Evolutionary conservation across 2,113 vertebrate genomes (phyloP).

Genomic region (Canis aureus): DNA sequence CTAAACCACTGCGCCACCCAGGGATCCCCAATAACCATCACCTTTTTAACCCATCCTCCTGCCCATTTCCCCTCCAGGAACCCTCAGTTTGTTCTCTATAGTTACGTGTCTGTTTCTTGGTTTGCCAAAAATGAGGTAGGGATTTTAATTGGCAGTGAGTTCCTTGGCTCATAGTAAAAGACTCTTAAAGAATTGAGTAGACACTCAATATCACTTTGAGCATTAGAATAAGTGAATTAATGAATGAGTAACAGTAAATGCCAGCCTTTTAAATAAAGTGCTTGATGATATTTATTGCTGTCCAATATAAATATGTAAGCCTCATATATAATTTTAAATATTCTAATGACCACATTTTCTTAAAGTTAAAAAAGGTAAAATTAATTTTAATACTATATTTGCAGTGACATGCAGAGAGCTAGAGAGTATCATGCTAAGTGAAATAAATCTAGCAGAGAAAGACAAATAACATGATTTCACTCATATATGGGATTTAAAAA

Average conservation of each 20-base stretch:
- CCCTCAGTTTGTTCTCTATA: background rate
- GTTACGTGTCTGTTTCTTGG: background rate
- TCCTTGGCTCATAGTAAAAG: background rate
- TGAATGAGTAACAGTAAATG: background rate
- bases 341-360: background rate
- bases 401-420: background rate
- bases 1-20: too few species aligned
- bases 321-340: background rate
- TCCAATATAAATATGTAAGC: background rate
- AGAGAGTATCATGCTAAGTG: background rate
- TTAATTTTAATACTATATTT: constrained; percentile 9
- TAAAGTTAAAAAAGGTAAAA: background rate
- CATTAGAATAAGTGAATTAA: background rate
- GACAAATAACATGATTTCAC: background rate
- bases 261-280: background rate
- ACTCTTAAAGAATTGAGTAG: background rate
- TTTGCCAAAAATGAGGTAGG: background rate
- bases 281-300: background rate
- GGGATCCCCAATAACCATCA: background rate
- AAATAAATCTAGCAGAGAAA: background rate
- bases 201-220: background rate
- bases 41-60: background rate
- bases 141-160: background rate
- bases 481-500: background rate
- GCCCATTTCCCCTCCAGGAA: background rate